Base-by-base conservation (phyloP, 2,888 invertebrate species). In the Eupithecia subfuscata region DNA sequence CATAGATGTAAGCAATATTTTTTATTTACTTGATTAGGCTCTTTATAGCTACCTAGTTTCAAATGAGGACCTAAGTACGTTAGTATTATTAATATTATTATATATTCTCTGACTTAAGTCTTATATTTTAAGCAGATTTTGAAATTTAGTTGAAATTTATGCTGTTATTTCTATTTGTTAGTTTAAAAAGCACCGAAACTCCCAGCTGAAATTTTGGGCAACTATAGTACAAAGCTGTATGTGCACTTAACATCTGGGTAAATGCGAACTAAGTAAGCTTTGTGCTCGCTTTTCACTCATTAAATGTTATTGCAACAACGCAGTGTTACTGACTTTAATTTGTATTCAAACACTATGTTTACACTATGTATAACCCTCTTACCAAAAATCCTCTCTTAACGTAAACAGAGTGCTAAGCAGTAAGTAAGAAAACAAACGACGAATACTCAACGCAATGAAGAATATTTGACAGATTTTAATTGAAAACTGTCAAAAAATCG, bases 251-350 rank as follows among this genome's bases (percentile, higher is more conserved):
- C 60, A 60, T 60, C 60, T 25, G 22, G 22, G 25, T 22, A 60
- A 60, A 60, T 60, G 60, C 25, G 60, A 60, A 25, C 25, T 60
- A 14, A 56, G n/a, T 52, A 56, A 56, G 60, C 60, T 60, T 25
- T 60, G 25, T 60, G 60, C 25, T 60, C 60, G 5, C 60, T 60
- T 25, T 60, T 60, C 60, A 25, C 14, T 60, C 22, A 56, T 1
- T 56, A 56, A 56, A 56, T 22, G 22, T 56, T 25, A 60, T 60
- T 60, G 25, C 60, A 25, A 60, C 60, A 60, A 60, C 14, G 25
- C 25, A 60, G 11, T 2, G 60, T 60, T 2, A 43, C 43, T 43
- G 60, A 14, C 14, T 60, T 60, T 60, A 9, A 56, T 22, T n/a
- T 52, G 9, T 3, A 56, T 56, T 56, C 14, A 60, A 60, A 60